Conservation (phyloP, 2,888 invertebrate species). For the Alsophila aescularia region DNA sequence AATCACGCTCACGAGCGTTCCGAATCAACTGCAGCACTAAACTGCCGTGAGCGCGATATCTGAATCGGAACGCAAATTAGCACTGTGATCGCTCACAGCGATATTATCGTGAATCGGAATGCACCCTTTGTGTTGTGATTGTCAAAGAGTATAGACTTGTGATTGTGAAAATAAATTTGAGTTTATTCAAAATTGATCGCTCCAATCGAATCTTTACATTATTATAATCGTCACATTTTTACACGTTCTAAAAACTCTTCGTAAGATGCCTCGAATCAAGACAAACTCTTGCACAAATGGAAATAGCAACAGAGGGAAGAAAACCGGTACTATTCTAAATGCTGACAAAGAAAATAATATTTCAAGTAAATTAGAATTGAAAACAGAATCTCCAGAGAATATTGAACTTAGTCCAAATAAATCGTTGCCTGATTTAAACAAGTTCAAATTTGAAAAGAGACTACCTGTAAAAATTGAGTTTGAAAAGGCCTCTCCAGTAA, state of each 20-base stretch:
- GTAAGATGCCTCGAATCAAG: slow-evolving; percentile 60
- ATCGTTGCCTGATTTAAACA: slow-evolving; percentile 50
- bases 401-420: slow-evolving; percentile 36
- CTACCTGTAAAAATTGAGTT: slow-evolving; percentile 70
- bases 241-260: slow-evolving; percentile 7
- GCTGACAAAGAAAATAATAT: slow-evolving; percentile 3
- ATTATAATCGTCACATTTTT: slow-evolving; percentile 5
- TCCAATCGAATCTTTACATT: too few relatives aligned
- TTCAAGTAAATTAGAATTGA: slow-evolving; percentile 30
- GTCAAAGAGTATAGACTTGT: too few relatives aligned
- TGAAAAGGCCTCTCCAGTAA: slow-evolving; percentile 58
- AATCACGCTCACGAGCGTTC: too few relatives aligned
- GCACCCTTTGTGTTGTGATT: too few relatives aligned
- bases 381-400: slow-evolving; percentile 37
- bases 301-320: slow-evolving; percentile 4
- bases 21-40: too few relatives aligned
- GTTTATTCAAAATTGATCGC: too few relatives aligned
- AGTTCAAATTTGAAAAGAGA: slow-evolving; percentile 70
- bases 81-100: too few relatives aligned
- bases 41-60: too few relatives aligned
- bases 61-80: too few relatives aligned
- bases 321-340: slow-evolving; percentile 3
- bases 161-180: too few relatives aligned
- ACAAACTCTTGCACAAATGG: slow-evolving; percentile 33
- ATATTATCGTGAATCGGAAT: too few relatives aligned